A percentile compares a stretch with the other conserved stretches of the same genome.
Conservation (phyloP, 2,888 invertebrate genomes). For the Acleris cristana region DNA sequence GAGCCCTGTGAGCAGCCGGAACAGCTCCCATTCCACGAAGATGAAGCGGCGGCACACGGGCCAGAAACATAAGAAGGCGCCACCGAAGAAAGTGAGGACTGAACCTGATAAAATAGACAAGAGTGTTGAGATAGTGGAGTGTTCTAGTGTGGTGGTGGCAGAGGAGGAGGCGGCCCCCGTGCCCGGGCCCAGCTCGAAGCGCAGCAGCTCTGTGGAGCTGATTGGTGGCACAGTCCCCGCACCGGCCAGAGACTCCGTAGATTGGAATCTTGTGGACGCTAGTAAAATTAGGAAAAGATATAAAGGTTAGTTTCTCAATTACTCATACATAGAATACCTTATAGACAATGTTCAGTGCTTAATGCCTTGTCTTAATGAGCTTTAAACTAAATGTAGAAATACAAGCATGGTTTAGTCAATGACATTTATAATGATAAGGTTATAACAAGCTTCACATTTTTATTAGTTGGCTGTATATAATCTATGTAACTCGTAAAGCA, state of each 20-base stretch:
- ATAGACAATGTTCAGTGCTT: too few species aligned
- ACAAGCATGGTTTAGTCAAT: too few species aligned
- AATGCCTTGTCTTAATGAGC: too few species aligned
- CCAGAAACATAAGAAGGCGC: conserved; percentile 68
- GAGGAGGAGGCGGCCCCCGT: conserved; percentile 60
- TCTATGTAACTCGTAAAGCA: too few species aligned
- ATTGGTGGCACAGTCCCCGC: conserved; percentile 74
- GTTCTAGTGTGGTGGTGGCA: conserved; percentile 57
- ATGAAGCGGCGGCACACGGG: conserved; percentile 70
- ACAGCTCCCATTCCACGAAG: conserved; percentile 74
- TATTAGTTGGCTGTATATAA: too few species aligned
- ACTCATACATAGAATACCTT: not conserved
- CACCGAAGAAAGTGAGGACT: conserved; percentile 63
- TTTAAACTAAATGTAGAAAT: too few species aligned
- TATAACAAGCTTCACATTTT: too few species aligned
- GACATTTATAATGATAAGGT: too few species aligned
- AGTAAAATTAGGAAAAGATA: conserved; percentile 83
- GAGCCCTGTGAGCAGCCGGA: conserved; percentile 74
- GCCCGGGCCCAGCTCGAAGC: conserved; percentile 65
- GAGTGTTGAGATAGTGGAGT: conserved; percentile 74
- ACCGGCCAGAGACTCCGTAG: conserved; percentile 74
- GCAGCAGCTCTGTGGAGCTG: conserved; percentile 75
- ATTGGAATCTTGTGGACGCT: conserved; percentile 79
- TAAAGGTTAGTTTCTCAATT: conserved; percentile 66
- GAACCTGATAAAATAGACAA: conserved; percentile 62